These are phyloP conservation scores for Thaleichthys pacificus DNA, from an alignment of 2,797 vertebrate genomes.

Conservation along the genomic window DNA sequence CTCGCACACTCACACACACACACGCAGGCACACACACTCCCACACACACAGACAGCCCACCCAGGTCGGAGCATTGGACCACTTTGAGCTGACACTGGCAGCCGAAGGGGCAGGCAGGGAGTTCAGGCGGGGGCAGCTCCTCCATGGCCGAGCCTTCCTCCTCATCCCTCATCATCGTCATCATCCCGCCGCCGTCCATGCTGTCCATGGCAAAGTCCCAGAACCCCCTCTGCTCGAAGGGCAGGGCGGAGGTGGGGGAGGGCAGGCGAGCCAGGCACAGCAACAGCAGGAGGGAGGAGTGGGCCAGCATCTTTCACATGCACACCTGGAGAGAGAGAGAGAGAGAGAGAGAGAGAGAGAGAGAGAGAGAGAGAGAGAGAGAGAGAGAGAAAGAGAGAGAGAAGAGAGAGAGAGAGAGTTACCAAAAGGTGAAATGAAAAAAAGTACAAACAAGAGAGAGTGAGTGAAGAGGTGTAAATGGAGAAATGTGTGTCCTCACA, in stretches of 20 bases:
- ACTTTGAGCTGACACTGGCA: conserved; percentile 87
- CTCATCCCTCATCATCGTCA: conserved; percentile 79
- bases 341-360: not conserved
- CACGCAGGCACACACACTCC: conserved; percentile 27
- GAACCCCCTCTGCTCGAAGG: conserved; percentile 89
- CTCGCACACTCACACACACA: not conserved
- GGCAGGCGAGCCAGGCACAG: conserved; percentile 71
- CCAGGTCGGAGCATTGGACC: conserved; percentile 90
- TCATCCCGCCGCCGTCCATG: conserved; percentile 65
- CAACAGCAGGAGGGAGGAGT: conserved; percentile 64
- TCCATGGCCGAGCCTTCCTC: conserved; percentile 80
- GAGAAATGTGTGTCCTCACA: not conserved
- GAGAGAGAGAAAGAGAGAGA: not conserved
- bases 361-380: not conserved
- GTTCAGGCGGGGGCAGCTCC: conserved; percentile 50
- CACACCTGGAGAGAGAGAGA: conserved; percentile 26
- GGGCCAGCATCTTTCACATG: conserved; percentile 63
- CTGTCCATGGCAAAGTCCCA: conserved; percentile 87
- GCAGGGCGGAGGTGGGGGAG: conserved; percentile 70
- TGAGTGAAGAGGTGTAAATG: too few species aligned
- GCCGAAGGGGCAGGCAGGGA: conserved; percentile 83
- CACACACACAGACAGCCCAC: conserved; percentile 67
- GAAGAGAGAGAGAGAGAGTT: not conserved
- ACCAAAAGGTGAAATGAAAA: too few species aligned
- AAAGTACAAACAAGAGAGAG: too few species aligned